Base-by-base conservation (phyloP, 2,113 vertebrate species). In the Gulo gulo region DNA sequence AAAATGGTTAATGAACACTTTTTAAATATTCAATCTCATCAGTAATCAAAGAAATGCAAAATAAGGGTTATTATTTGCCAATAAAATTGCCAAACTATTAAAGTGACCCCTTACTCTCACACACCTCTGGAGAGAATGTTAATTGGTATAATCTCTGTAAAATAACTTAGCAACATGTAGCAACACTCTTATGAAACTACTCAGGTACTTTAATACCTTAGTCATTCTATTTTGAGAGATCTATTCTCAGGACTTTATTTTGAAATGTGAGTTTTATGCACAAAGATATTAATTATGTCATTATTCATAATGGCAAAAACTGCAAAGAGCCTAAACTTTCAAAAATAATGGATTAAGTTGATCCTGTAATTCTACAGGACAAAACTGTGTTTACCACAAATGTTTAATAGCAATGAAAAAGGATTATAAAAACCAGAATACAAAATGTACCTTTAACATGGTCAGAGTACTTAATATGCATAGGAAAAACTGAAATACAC, bases 251-350 rank as follows among this genome's bases (percentile, higher is more conserved):
- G 12, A 82, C 10, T 63, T 79, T 87, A 81, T 82, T 88, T n/a
- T 78, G 65, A 97, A 88, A 93, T 47, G 20, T 18, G 61, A 96
- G 29, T 83, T 97, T 82, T 86, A 88, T 23, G 13, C 39, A 88
- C 13, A 73, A 89, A 88, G 34, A 88, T 85, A 61, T 84, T 80
- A 63, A 87, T 39, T 94, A 55, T 29, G 8, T 92, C 34, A 92
- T 74, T 94, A 91, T 34, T 78, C 74, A 78, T 57, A 82, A 61
- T 11, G 15, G 76, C 31, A 61, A 86, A 91, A 88, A n/a, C 24
- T 57, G 8, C 4, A 85, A 94, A 82, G 71, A 88, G 94, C 45
- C 82, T 81, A 92, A 79, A 88, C 73, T 31, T 63, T 91, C 15
- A 73, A 2, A 95, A 90, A 76, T 50, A 94, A 87, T 36, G 67